Conservation (phyloP, 2,797 vertebrate genomes). For the Alauda arvensis region DNA sequence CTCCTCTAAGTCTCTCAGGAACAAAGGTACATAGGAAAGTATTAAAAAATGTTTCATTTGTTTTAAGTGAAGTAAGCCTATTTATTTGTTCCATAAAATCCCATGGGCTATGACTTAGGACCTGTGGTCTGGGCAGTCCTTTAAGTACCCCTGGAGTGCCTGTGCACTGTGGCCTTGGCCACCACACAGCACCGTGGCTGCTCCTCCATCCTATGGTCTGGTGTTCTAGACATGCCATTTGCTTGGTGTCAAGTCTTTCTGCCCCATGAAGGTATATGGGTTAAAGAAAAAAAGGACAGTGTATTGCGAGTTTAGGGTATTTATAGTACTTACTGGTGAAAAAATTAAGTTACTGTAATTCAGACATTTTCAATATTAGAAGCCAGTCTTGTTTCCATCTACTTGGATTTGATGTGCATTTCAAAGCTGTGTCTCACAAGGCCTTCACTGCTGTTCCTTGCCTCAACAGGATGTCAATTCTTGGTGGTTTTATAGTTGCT, state of each 20-base stretch:
- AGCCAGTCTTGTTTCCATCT: neutral
- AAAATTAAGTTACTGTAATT: neutral
- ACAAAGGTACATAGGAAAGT: neutral
- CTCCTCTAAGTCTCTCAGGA: neutral
- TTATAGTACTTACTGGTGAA: neutral
- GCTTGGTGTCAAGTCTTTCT: neutral
- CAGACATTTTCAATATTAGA: neutral
- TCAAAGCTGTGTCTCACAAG: neutral
- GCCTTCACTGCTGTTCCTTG: neutral
- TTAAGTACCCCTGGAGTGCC: neutral
- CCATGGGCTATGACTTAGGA: neutral
- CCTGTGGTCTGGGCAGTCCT: neutral
- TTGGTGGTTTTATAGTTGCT: neutral
- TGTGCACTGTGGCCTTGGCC: neutral
- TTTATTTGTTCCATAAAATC: neutral
- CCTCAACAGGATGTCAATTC: neutral
- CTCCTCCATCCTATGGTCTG: accelerated
- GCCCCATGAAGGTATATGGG: neutral
- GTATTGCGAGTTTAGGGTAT: neutral
- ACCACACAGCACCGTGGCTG: accelerated
- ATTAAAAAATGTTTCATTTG: neutral
- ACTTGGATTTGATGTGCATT: neutral
- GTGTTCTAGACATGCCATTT: neutral
- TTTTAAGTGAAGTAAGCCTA: neutral
- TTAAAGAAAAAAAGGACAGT: neutral